These are phyloP conservation scores for Porites cylindrica DNA, from an alignment of 92 coral and sea anemone genomes.

Conservation along the genomic window DNA sequence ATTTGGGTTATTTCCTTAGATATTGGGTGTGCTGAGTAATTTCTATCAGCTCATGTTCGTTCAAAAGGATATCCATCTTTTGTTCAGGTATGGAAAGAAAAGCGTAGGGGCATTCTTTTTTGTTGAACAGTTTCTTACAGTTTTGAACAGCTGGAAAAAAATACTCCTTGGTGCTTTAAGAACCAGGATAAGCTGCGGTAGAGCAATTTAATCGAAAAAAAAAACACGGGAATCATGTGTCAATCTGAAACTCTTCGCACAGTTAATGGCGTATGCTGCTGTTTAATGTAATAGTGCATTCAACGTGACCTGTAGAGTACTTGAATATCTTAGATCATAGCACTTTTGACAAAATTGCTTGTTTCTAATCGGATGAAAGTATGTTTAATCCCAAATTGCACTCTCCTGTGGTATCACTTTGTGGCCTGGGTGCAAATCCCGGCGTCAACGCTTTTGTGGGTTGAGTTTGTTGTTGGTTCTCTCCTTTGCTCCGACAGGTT, in stretches of 20 bases:
- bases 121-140: background rate
- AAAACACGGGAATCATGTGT: background rate
- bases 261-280: background rate
- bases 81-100: slow-evolving; percentile 51
- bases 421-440: too few relatives aligned
- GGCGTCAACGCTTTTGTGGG: too few relatives aligned
- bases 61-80: slow-evolving; percentile 31
- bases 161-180: too few relatives aligned
- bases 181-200: too few relatives aligned
- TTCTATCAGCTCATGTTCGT: slow-evolving; percentile 37
- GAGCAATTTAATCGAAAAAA: too few relatives aligned
- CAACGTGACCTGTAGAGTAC: background rate
- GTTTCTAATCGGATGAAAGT: too few relatives aligned
- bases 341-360: too few relatives aligned
- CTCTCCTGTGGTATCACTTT: too few relatives aligned
- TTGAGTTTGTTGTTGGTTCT: too few relatives aligned
- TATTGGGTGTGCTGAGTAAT: slow-evolving; percentile 53
- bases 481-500: too few relatives aligned
- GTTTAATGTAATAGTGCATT: background rate
- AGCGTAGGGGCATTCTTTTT: background rate
- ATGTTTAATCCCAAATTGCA: too few relatives aligned
- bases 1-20: slow-evolving; percentile 18
- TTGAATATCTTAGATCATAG: too few relatives aligned
- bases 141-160: background rate
- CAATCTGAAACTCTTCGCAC: background rate